These are phyloP conservation scores for Numida meleagris DNA, from an alignment of 2,113 vertebrate species.

Conservation along the genomic window DNA sequence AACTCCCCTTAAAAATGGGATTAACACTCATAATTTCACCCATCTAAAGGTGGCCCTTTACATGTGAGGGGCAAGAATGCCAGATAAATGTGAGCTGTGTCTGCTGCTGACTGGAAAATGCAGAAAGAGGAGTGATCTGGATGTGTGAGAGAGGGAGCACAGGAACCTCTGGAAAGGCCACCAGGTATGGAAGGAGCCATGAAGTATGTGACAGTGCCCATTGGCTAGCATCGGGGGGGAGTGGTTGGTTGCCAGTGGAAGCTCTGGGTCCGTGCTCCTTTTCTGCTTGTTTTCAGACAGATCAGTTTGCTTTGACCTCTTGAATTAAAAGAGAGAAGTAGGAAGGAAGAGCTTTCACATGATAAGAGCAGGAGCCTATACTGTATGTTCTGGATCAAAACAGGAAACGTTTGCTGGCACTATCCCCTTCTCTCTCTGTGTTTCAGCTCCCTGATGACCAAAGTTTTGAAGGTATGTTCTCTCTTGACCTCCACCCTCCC, in stretches of 20 bases:
- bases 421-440: background rate
- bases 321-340: background rate
- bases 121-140: background rate
- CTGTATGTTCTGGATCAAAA: background rate
- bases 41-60: background rate
- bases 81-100: background rate
- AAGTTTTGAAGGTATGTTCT: background rate
- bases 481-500: background rate
- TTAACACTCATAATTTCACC: background rate
- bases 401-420: background rate
- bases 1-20: background rate
- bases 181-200: background rate
- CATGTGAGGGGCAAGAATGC: background rate
- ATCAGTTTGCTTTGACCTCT: background rate
- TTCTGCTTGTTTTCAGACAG: background rate
- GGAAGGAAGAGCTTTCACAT: constrained; percentile 6
- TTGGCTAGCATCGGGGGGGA: background rate
- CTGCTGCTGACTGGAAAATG: background rate
- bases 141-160: background rate
- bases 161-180: background rate
- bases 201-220: background rate
- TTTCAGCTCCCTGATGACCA: fast-evolving
- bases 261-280: background rate
- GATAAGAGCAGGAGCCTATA: background rate
- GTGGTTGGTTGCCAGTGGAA: background rate